Percentiles rank a stretch among this genome's conserved stretches.
Conservation (phyloP, 2,888 invertebrate species). For the Panopea generosa region DNA sequence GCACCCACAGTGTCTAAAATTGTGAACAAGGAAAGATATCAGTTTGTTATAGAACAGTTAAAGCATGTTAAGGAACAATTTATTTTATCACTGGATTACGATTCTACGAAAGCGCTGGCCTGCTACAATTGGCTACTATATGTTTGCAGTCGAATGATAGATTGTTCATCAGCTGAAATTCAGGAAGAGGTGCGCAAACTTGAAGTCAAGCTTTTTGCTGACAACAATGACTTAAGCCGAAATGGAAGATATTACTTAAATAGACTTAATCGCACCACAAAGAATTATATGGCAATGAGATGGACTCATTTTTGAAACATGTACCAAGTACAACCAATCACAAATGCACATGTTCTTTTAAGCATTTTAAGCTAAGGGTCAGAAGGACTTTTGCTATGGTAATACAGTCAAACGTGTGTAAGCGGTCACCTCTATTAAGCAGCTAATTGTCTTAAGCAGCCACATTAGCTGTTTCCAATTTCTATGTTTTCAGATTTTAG, state of each 20-base stretch:
- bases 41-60: conserved; percentile 16
- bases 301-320: too few relatives aligned
- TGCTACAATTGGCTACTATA: conserved; percentile 51
- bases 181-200: conserved; percentile 24
- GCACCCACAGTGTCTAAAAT: conserved; percentile 9
- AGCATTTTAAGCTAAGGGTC: too few relatives aligned
- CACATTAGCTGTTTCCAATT: too few relatives aligned
- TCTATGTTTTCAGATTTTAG: too few relatives aligned
- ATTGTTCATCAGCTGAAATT: conserved; percentile 20
- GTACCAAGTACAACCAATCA: too few relatives aligned
- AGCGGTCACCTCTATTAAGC: too few relatives aligned
- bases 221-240: not conserved
- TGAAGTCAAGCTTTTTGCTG: conserved; percentile 22
- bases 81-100: conserved; percentile 19
- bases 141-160: conserved; percentile 33
- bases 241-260: not conserved
- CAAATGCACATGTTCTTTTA: too few relatives aligned
- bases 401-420: too few relatives aligned
- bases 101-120: not conserved
- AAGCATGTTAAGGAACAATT: conserved; percentile 8
- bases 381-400: too few relatives aligned
- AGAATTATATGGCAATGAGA: too few relatives aligned
- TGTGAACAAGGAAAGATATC: conserved; percentile 16
- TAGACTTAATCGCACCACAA: not conserved
- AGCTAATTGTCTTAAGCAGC: too few relatives aligned